Conservation (phyloP, 1,140 invertebrate species). For the Caenorhabditis remanei region DNA sequence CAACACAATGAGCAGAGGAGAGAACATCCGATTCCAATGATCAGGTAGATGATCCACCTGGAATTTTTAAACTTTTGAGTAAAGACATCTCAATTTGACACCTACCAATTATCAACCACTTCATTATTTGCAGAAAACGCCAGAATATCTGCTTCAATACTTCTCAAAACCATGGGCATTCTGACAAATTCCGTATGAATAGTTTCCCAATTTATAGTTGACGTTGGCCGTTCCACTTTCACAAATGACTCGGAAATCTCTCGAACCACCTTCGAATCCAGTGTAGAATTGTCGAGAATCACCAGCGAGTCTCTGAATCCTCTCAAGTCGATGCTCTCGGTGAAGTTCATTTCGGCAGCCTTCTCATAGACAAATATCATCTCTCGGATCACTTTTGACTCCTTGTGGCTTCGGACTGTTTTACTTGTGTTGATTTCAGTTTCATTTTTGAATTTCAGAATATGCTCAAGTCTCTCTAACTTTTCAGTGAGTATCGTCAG, state of each 20-base stretch:
- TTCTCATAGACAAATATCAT: background rate
- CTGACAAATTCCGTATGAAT: background rate
- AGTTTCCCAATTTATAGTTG: background rate
- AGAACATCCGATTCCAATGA: background rate
- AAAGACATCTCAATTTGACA: background rate
- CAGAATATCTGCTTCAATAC: background rate
- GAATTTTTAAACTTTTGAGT: no score
- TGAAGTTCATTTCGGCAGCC: background rate
- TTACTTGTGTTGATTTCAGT: background rate
- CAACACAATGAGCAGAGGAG: background rate
- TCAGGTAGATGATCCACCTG: background rate
- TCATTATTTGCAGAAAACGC: background rate
- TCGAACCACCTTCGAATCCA: background rate
- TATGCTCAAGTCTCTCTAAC: background rate
- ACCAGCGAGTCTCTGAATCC: background rate
- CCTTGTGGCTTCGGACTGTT: background rate
- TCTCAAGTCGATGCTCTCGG: background rate
- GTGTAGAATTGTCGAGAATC: background rate
- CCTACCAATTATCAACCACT: background rate
- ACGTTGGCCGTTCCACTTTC: background rate
- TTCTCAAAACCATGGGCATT: background rate
- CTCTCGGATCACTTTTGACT: background rate
- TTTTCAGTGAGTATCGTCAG: background rate
- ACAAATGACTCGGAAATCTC: background rate
- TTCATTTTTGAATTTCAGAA: background rate